Conservation (phyloP, 1,140 invertebrate genomes). For the Camponotus vicinus region DNA sequence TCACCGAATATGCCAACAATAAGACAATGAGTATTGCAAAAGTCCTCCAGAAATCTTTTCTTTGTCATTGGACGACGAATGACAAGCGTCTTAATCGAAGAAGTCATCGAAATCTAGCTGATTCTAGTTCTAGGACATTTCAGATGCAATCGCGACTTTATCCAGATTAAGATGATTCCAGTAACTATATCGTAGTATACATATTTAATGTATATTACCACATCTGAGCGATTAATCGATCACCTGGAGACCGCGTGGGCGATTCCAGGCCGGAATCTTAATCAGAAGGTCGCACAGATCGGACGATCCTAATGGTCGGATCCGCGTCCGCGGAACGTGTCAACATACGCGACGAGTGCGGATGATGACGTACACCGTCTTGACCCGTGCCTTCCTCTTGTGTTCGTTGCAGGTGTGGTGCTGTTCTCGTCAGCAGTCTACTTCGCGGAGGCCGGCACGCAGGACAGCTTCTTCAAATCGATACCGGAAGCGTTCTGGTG, state of each 20-base stretch:
- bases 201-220: background rate
- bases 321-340: slow-evolving; percentile 35
- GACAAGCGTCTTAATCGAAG: background rate
- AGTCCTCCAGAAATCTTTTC: background rate
- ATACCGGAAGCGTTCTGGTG: slow-evolving; percentile 99
- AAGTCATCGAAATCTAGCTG: slow-evolving; percentile 8
- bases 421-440: slow-evolving; percentile 99
- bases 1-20: background rate
- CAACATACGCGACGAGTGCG: slow-evolving; percentile 57
- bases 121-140: slow-evolving; percentile 37
- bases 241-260: slow-evolving; percentile 7
- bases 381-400: slow-evolving; percentile 75
- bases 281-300: slow-evolving; percentile 26
- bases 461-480: slow-evolving; percentile 99
- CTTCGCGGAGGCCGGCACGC: slow-evolving; percentile 99
- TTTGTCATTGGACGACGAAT: background rate
- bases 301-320: slow-evolving; percentile 40
- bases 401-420: slow-evolving; percentile 96
- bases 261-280: background rate
- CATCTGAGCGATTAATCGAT: slow-evolving; percentile 41
- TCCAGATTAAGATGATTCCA: slow-evolving; percentile 10
- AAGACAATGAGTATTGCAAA: background rate
- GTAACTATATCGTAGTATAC: background rate
- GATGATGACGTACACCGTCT: slow-evolving; percentile 66
- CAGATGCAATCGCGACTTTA: slow-evolving; percentile 40